Base-by-base conservation (phyloP, 2,888 invertebrate genomes). In the Ypsolopha scabrella region DNA sequence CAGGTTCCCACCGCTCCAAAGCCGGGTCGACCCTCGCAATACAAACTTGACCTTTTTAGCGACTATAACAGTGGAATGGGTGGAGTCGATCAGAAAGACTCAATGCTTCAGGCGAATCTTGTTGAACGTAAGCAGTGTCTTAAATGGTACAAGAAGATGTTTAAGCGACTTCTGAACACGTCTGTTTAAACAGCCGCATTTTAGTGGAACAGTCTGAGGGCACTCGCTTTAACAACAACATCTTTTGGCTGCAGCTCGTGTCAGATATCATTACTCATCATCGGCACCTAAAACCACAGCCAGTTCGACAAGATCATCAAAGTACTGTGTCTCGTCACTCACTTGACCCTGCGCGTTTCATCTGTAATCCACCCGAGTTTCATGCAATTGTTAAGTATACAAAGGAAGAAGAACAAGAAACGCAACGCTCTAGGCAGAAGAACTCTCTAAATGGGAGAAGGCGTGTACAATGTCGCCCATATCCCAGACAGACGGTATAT, bases 61-160 rank as follows among this genome's bases (percentile, higher is more conserved):
- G 53, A 53, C n/a, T 53, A 53, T 13, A 53, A 47, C 24, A 8
- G 8, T 0, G 34, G 36, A 3, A 53, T 53, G 53, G 41, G 45
- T 10, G 50, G 50, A 8, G 41, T 53, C 4, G 50, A 50, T 33
- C 36, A 2, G 4, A 46, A 46, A 14, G 39, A 50, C 35, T 35
- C 41, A 38, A 48, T 41, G 51, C 43, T 51, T 8, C 41, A 51
- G 11, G 3, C 51, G 9, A 41, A 47, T 33, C 7, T 44, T 43
- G 2, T 48, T n/a, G 49, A 48, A 38, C 36, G 49, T 6, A 49
- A 48, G 38, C 48, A 41, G 10, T 24, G 49, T 10, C n/a, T 7
- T 3, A 41, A 41, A 7, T 52, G 48, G 52, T 24, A 7, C 34
- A 49, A 24, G 44, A 52, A 52, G 24, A 6, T 48, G 34, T 48